Base-by-base conservation (phyloP, 2,797 vertebrate genomes). In the Benthosema pterotum region DNA sequence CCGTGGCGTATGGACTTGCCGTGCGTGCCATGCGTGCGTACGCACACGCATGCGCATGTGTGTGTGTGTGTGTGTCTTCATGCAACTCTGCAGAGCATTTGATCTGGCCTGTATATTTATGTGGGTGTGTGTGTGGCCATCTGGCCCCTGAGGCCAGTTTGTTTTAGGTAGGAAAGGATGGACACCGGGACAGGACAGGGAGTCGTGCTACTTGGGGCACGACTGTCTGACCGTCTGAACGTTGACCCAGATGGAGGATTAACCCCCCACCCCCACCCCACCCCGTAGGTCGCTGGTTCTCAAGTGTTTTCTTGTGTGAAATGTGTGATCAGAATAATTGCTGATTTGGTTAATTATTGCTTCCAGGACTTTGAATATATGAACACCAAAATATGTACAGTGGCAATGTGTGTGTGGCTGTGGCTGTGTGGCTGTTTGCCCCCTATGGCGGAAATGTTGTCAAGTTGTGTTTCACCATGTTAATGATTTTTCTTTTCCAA, bases 81-180 rank as follows among this genome's bases (percentile, higher is more conserved):
- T 85, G 70, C 74, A 74, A 78, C 72, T 77, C 45, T 52, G 71
- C 72, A 69, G n/a, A n/a, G n/a, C 82, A 75, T 84, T 80, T 85
- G 83, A 88, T 86, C 80, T 86, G 70, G 69, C 72, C 67, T 87
- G 83, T 89, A 79, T 89, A 87, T 90, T 89, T 87, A 86, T 88
- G 61, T 62, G 82, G 53, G 70, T 69, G 66, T 25, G 22, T 74
- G 76, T 68, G 76, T 68, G 58, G 58, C 80, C 85, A 86, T 88
- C 84, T 89, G 83, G 50, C 70, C 52, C 63, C 57, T 19, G 60
- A 67, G 79, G 71, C 72, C 72, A 83, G 81, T 85, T 87, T 87
- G 78, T 89, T 90, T 90, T 86, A 76, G 57, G 63, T 78, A 59
- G 77, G 72, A 83, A 78, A 59, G 77, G 72, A 83, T 58, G 80